Base-by-base conservation (phyloP, 2,797 vertebrate species). In the Labroides dimidiatus region DNA sequence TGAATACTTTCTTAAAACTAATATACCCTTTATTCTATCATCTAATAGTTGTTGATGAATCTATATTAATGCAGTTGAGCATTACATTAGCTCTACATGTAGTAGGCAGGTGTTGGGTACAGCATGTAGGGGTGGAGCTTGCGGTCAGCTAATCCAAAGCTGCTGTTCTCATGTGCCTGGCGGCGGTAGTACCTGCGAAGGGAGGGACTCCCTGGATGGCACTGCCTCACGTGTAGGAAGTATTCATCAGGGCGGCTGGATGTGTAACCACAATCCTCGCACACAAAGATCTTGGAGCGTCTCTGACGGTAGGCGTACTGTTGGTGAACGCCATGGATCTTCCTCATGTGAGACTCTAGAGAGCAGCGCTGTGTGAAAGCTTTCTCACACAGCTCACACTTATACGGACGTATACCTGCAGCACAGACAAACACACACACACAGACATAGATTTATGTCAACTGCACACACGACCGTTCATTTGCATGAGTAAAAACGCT, bases 321-420 rank as follows among this genome's bases (percentile, higher is more conserved):
- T 70, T 96, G 96, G 0, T 91, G 89, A 49, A 97, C 85, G 0
- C 95, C 87, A 0, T 97, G 96, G 72, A 97, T 96, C 87, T 98
- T 97, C 69, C 94, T 93, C 71, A 96, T 93, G 43, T 97, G 96
- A 0, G 96, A 96, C 83, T 97, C 96, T 17, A 98, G 91, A 0
- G 96, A 97, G 84, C 96, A 98, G 14, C 96, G 95, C 77, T 97
- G 96, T 0, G 96, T 97, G 84, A 97, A 97, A 19, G 96, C 96
- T 76, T 97, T 97, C 30, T 95, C 93, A 1, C 96, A 97, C 14
- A 94, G 85, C 7, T 94, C 92, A n/a, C 96, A 97, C 67, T 94
- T 89, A 90, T 96, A 97, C 0, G 96, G 96, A 14, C 95, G 93
- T 64, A 97, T 96, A 30, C 96, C 96, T 97, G 86, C 61, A 65